Base-by-base conservation (phyloP, 2,113 vertebrate species). In the Typhlomys cinereus region DNA sequence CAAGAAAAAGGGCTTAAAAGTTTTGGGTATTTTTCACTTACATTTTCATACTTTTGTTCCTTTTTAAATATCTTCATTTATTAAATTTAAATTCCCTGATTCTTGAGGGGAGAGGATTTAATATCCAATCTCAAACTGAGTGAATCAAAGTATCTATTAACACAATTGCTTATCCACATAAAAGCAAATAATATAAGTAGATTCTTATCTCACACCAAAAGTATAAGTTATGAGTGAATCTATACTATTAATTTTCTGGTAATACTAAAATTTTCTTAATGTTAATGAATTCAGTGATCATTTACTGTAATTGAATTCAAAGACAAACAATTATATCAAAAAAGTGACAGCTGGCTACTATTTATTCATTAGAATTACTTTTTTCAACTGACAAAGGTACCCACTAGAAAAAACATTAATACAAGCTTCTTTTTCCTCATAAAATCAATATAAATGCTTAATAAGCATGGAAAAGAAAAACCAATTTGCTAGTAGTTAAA, bases 221-320 rank as follows among this genome's bases (percentile, higher is more conserved):
- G 54, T 81, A 46, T 21, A 46, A 18, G 21, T 61, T 29, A 62
- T 81, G n/a, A 64, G 62, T 46, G 4, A 73, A 73, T 74, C 1
- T 1, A 88, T 34, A 74, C 15, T 2, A 78, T 36, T 62, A 31
- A 7, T 39, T 61, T 36, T 18, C n/a, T 85, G 15, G 15, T 8
- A 54, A 34, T 71, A 21, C n/a, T n/a, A 81, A 95, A 86, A 36
- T 66, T 36, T 69, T 81, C 41, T 44, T 50, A 85, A 69, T 41
- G 46, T 36, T 91, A 76, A 85, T 76, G 11, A 93, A n/a, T 91
- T 85, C 61, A 82, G 3, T 85, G 31, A 81, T 54, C 17, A 84
- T 34, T 70, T 81, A 46, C n/a, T 27, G 62, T 27, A 48, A 74
- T 29, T 66, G 41, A 79, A 76, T 46, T 78, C 36, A 74, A 81